phyloP scores from a whole-genome alignment of 2,888 invertebrate species.

The Nineta flava region DNA sequence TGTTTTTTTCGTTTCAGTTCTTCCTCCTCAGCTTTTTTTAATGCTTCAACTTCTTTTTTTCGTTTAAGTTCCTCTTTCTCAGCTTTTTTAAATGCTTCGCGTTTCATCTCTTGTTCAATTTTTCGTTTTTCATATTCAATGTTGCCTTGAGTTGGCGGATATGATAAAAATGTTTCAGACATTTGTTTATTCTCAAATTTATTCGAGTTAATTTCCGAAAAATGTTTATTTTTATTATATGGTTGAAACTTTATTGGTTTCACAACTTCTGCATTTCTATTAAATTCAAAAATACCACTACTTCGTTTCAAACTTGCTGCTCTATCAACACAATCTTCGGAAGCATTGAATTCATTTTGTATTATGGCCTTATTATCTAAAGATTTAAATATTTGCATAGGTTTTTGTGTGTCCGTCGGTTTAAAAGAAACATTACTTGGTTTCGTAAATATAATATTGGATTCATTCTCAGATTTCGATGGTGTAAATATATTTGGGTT shows the following conservation, averaged over 20 bases:
- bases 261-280: too few species aligned
- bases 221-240: too few species aligned
- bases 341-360: too few species aligned
- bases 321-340: too few species aligned
- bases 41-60: conserved; percentile 11
- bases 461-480: background rate
- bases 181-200: too few species aligned
- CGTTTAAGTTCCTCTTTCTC: conserved; percentile 10
- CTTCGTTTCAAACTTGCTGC: too few species aligned
- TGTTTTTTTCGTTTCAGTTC: conserved; percentile 13
- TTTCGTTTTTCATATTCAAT: conserved; percentile 9
- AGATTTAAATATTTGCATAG: too few species aligned
- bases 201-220: too few species aligned
- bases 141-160: background rate
- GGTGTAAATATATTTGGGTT: background rate
- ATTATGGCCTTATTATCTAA: too few species aligned
- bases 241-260: too few species aligned
- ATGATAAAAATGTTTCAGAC: too few species aligned
- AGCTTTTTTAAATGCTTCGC: conserved; percentile 11
- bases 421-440: background rate
- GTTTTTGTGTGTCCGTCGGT: background rate
- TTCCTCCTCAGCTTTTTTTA: conserved; percentile 12
- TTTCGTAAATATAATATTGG: background rate
- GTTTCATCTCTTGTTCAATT: conserved; percentile 11
- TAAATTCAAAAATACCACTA: too few species aligned